Evolutionary conservation across 2,797 vertebrate genomes (phyloP).

Genomic region (Galago senegalensis): DNA sequence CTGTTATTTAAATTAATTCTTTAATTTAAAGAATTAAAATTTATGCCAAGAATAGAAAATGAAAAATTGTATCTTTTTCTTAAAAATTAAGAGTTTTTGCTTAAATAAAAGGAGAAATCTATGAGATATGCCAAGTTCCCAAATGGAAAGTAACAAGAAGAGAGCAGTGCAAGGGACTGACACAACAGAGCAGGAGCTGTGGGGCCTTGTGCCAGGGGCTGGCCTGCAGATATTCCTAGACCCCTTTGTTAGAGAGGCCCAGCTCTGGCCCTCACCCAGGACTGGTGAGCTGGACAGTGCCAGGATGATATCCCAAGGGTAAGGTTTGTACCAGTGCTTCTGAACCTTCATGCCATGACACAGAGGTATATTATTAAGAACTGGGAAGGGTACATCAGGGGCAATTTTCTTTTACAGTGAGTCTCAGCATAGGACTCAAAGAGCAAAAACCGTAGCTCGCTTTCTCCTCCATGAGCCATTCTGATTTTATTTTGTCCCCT

Average conservation of each 20-base stretch:
- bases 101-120: too few relatives aligned
- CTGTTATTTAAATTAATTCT: too few relatives aligned
- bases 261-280: rapidly evolving
- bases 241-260: neutral
- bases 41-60: too few relatives aligned
- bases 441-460: neutral
- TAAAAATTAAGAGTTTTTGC: too few relatives aligned
- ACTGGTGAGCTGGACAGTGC: neutral
- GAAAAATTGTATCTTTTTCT: too few relatives aligned
- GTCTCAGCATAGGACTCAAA: neutral
- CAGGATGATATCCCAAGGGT: neutral
- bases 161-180: neutral
- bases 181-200: neutral
- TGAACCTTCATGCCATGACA: neutral
- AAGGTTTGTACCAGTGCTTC: neutral
- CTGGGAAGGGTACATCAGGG: neutral
- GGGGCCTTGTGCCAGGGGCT: neutral
- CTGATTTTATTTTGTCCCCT: conserved; percentile 50
- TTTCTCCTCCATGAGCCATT: conserved; percentile 42
- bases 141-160: neutral
- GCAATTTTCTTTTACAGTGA: neutral
- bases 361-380: neutral
- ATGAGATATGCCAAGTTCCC: neutral
- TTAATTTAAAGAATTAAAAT: too few relatives aligned
- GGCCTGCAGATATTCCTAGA: rapidly evolving